Evolutionary conservation across 2,888 invertebrate species (phyloP), one percentile per base, ranked within the genome.

Genomic region (Agriopis marginaria): DNA sequence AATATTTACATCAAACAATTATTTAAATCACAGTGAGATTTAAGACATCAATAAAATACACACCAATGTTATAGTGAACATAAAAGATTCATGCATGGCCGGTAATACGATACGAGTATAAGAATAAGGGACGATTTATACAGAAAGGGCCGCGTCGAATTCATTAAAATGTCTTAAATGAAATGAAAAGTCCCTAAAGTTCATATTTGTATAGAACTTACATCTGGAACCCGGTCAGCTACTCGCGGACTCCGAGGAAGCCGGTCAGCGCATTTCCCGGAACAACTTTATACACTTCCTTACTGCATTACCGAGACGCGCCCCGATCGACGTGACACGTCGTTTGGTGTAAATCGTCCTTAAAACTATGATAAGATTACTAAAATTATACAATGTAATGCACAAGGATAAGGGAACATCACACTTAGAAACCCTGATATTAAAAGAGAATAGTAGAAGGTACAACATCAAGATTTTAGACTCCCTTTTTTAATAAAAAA

Each of bases 1-100:
- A 86, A 88, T 90, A 91, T 91, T 90, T 90, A 93, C 89, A 91
- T 81, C 83, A 88, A 92, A 91, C 87, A 89, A 90, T 88, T 86
- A 85, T 84, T 74, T 79, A 87, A 90, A 91, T 92, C 90, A 92
- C 91, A 92, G 90, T 87, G 86, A 91, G 86, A 89, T 86, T 68
- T 86, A 82, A 86, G 83, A 91, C 86, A 87, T 87, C 82, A 83
- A 88, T 84, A 86, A 77, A 84, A 79, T 59, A 59, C 74, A 87
- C 81, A 83, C 81, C 82, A 82, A 85, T 82, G 84, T 79, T 77
- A 72, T 74, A 79, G 77, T 77, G 75, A 82, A 82, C 80, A 79
- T 77, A 66, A 67, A 74, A 70, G 73, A 40, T 59, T 55, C 70
- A 78, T 76, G 77, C 79, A 78, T 75, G 74, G 73, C 74, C 68